phyloP scores from a whole-genome alignment of 2,113 vertebrate genomes.

The Burhinus bistriatus region DNA sequence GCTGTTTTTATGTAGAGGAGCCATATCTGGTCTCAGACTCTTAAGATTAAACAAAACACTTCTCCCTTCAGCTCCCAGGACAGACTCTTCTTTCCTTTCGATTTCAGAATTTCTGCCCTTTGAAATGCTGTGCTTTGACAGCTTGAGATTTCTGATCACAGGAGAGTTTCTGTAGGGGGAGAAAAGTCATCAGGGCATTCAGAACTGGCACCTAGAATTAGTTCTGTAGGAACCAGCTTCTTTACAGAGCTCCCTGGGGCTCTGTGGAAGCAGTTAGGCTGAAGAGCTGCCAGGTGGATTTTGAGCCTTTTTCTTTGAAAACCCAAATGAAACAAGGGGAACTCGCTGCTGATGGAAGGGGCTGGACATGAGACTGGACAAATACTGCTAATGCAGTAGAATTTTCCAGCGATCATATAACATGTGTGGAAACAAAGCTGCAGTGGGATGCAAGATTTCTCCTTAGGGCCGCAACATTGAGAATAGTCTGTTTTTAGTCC shows the following conservation, averaged over 20 bases:
- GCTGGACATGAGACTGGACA: background rate
- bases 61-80: background rate
- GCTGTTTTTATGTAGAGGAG: background rate
- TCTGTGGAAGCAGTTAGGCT: background rate
- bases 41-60: background rate
- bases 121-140: background rate
- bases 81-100: background rate
- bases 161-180: background rate
- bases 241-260: background rate
- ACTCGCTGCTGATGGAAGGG: background rate
- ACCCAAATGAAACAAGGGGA: background rate
- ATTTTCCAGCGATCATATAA: background rate
- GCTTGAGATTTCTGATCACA: background rate
- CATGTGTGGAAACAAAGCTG: background rate
- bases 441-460: background rate
- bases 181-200: background rate
- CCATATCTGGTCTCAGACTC: background rate
- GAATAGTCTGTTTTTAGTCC: background rate
- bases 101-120: background rate
- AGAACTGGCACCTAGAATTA: background rate
- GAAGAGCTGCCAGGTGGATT: background rate
- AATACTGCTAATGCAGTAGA: background rate
- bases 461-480: background rate
- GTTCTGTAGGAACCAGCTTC: background rate
- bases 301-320: background rate